Evolutionary conservation across 2,888 invertebrate genomes (phyloP), one percentile per base, ranked within the genome.

Genomic region (Strigamia transsilvanica): DNA sequence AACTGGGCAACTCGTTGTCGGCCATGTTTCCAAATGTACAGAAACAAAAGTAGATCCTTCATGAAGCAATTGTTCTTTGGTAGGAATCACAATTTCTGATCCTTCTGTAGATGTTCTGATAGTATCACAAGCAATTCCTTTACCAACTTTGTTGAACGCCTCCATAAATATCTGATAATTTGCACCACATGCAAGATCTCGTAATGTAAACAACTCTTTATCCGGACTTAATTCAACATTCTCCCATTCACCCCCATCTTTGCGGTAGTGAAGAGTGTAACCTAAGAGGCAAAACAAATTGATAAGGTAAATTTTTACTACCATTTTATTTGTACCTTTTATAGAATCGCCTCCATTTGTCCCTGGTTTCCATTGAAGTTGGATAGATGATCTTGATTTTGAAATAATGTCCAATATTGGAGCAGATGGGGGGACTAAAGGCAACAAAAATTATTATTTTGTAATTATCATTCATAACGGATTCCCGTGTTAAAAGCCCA

Each of bases 401-500:
- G 83, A 81, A 2, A 84, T 82, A 3, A 84, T 82, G 79, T 82
- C 84, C 18, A 85, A 81, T n/a, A 83, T 82, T 10, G 85, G 85
- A 0, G 85, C 83, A 3, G 84, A 66, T 12, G 85, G 85, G 42
- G 85, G 83, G 81, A 85, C 85, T 84, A 42, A 78, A 79, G 46
- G 15, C 15, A 77, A 34, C n/a, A 77, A 15, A 13, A 34, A 66
- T 34, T 21, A 9, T 56, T 5, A 18, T 18, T 21, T 18, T 18
- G 3, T 7, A n/a, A 18, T 9, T 51, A n/a, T n/a, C n/a, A 18
- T 18, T n/a, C 15, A 7, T 51, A 13, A 13, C 12, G 4, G 3
- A 73, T 18, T 73, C n/a, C n/a, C 2, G 66, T 13, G 13, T 9
- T 27, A 27, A 13, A 23, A 13, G 5, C 32, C n/a, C 32, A 80